phyloP scores from a whole-genome alignment of 2,113 vertebrate genomes.

The Pavo muticus region DNA sequence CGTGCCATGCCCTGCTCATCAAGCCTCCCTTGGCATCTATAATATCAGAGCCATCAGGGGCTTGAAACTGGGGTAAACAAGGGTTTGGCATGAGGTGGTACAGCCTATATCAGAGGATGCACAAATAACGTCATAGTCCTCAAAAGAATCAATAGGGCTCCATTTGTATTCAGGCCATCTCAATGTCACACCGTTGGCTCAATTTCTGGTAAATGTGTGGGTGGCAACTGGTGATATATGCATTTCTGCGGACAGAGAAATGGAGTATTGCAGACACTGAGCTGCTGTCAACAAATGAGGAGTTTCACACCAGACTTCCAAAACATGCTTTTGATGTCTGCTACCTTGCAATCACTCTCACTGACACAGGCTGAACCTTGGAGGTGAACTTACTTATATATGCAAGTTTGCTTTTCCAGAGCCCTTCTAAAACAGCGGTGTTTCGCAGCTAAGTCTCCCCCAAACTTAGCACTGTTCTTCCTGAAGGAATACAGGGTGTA shows the following conservation, averaged over 20 bases:
- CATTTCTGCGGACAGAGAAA: background rate
- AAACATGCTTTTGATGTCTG: background rate
- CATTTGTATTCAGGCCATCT: background rate
- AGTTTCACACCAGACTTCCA: background rate
- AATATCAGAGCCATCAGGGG: rapidly evolving
- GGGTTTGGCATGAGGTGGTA: background rate
- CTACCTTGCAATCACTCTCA: background rate
- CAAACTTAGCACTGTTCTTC: conserved; percentile 63
- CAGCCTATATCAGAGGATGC: background rate
- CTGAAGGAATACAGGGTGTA: conserved; percentile 38
- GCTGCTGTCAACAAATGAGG: background rate
- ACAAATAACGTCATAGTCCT: background rate
- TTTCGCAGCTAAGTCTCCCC: conserved; percentile 42
- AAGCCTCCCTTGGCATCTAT: background rate
- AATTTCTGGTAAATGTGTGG: background rate
- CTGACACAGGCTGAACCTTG: background rate
- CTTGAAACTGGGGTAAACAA: background rate
- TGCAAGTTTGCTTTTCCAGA: conserved; percentile 51
- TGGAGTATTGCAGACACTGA: background rate
- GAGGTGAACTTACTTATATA: conserved; percentile 16
- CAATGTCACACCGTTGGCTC: background rate
- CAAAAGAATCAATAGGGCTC: background rate
- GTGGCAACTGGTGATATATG: background rate
- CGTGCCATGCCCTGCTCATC: rapidly evolving
- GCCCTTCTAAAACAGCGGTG: conserved; percentile 30